Conservation (phyloP, 2,113 vertebrate species). For the Mesitornis unicolor region DNA sequence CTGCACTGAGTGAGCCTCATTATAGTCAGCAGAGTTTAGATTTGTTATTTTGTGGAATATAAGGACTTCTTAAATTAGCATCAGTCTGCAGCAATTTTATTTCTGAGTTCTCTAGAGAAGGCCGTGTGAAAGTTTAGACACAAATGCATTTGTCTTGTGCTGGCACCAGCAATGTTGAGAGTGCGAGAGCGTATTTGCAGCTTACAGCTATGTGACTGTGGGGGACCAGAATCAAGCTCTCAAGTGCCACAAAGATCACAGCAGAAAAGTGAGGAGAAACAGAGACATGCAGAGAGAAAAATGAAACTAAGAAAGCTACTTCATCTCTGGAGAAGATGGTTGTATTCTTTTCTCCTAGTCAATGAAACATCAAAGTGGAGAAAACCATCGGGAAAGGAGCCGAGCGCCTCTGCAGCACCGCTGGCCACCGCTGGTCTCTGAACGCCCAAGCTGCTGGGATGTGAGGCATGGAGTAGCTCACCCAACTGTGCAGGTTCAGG, state of each 20-base stretch:
- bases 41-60: neutral
- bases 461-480: neutral
- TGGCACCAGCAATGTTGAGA: neutral
- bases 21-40: neutral
- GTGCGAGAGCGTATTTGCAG: neutral
- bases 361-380: neutral
- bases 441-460: neutral
- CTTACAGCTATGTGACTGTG: accelerated
- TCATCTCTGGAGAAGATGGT: neutral
- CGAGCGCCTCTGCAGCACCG: accelerated
- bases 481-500: neutral
- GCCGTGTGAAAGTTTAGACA: neutral
- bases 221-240: neutral
- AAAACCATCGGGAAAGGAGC: neutral
- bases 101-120: neutral
- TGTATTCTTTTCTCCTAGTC: neutral
- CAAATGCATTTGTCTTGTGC: neutral
- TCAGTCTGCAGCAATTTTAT: neutral
- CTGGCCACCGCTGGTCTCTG: accelerated
- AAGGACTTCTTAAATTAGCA: neutral
- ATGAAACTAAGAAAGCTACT: neutral
- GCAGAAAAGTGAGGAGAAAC: neutral
- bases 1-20: neutral
- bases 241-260: neutral
- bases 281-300: neutral